A percentile compares a stretch with the other conserved stretches of the same genome.
Conservation (phyloP, 1,140 invertebrate genomes). For the Achatina immaculata region DNA sequence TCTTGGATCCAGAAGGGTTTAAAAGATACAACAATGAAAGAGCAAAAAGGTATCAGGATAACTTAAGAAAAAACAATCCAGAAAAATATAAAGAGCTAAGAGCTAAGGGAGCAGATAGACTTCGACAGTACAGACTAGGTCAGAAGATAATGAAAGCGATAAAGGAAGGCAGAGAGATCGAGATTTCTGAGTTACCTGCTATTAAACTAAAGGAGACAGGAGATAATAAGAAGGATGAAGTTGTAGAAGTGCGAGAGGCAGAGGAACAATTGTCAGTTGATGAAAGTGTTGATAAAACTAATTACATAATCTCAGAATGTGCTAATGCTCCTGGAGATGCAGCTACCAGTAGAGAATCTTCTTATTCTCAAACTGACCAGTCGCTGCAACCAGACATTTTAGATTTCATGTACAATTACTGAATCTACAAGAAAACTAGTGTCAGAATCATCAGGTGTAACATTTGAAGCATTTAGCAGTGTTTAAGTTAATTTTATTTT, state of each 20-base stretch:
- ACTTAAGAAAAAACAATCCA: constrained; percentile 23
- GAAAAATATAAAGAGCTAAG: constrained; percentile 15
- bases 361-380: neutral
- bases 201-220: neutral
- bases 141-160: constrained; percentile 13
- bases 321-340: constrained; percentile 5
- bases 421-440: neutral
- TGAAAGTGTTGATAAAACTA: neutral
- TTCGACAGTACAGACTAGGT: constrained; percentile 10
- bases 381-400: neutral
- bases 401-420: constrained; percentile 16
- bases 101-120: constrained; percentile 13
- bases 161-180: neutral
- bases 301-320: constrained; percentile 7
- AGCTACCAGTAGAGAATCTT: constrained; percentile 4
- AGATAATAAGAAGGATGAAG: neutral
- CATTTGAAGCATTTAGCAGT: too few species aligned
- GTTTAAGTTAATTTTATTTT: too few species aligned
- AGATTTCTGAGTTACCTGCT: neutral
- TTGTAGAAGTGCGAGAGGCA: neutral
- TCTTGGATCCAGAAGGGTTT: constrained; percentile 19
- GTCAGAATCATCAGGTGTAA: too few species aligned
- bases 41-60: constrained; percentile 22
- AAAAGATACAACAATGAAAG: constrained; percentile 25
- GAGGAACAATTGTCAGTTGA: constrained; percentile 7